Evolutionary conservation across 2,888 invertebrate genomes (phyloP), one percentile per base, ranked within the genome.

Genomic region (Alentia gelatinosa): DNA sequence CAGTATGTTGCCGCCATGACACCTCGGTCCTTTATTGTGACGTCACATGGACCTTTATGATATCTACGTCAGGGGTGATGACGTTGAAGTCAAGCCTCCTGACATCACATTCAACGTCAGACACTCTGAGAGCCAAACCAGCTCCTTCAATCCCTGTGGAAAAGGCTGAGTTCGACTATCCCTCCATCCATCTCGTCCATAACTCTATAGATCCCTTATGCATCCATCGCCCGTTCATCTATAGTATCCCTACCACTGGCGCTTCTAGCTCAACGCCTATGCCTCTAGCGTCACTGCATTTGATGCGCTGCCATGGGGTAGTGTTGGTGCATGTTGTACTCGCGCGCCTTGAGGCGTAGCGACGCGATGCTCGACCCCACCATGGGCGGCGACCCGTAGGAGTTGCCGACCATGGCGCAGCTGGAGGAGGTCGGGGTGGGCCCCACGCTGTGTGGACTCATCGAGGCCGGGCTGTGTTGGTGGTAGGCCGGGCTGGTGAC

Each of bases 261-360:
- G 26, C n/a, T 26, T 19, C 30, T 12, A 68, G 1, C 33, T 30
- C 26, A 30, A 26, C 1, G 68, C n/a, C 79, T n/a, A 12, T n/a
- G 19, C 39, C 12, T 4, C 79, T n/a, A 42, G 4, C 68, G 50
- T 90, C 90, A 90, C 79, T 90, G 90, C 47, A 74, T 74, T 56
- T 90, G 90, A 37, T 90, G 90, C 15, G 83, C 50, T 19, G 90
- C 30, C 86, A 86, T 84, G 15, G 83, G 84, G 33, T 90, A 84
- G 68, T 90, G 83, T 30, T 92, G 89, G 83, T 91, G 91, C 90
- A 93, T 94, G 90, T 95, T 96, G 93, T 96, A 97, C 95, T 97
- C 97, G 92, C 97, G 97, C 0, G 97, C 97, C 94, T 97, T 96
- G 91, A 97, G 96, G 93, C 97, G 96, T 91, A 97, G 96, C 94